These are phyloP conservation scores for Oryzias woworae DNA, from an alignment of 2,113 vertebrate genomes.

Conservation along the genomic window DNA sequence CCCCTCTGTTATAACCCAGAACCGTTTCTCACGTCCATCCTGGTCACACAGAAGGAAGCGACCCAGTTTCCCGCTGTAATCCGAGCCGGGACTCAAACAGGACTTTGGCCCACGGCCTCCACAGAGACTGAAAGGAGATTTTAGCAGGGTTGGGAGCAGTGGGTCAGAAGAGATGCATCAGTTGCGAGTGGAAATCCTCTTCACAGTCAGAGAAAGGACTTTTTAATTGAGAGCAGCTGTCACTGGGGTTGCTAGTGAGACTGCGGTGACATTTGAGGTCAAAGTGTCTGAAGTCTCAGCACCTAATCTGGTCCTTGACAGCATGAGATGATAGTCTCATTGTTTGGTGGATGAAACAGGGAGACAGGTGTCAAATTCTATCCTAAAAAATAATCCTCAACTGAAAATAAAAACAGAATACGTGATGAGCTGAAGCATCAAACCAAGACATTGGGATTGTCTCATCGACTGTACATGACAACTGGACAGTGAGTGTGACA, in stretches of 20 bases:
- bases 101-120: conserved; percentile 30
- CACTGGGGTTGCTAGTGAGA: background rate
- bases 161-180: background rate
- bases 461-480: too few species aligned
- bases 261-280: conserved; percentile 12
- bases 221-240: conserved; percentile 16
- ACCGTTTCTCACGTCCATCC: background rate
- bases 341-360: background rate
- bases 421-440: too few species aligned
- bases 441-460: too few species aligned
- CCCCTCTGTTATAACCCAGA: conserved; percentile 7
- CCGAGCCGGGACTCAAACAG: conserved; percentile 32
- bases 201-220: conserved; percentile 21
- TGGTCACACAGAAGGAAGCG: background rate
- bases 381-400: too few species aligned
- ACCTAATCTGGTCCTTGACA: background rate
- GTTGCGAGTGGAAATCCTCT: background rate
- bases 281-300: background rate
- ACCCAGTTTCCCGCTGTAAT: conserved; percentile 49
- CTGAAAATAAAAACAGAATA: too few species aligned
- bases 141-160: conserved; percentile 4
- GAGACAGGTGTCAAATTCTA: background rate
- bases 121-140: conserved; percentile 46
- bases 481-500: too few species aligned
- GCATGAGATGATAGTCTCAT: background rate